Evolutionary conservation across 2,888 invertebrate genomes (phyloP).

Genomic region (Polyommatus icarus): DNA sequence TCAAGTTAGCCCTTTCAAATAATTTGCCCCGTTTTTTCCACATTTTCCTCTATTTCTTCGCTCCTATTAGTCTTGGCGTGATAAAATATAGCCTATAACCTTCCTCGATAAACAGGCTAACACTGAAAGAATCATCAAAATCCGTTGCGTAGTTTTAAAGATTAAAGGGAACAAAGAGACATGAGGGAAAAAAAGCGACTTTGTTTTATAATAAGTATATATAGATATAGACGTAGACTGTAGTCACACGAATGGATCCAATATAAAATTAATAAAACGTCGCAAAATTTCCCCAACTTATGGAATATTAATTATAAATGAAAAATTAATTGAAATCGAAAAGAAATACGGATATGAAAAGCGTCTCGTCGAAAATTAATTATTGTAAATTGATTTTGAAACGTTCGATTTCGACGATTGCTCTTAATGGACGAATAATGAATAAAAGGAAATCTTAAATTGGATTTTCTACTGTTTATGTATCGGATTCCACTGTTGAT

Average conservation of each 20-base stretch:
- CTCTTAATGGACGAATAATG: not conserved
- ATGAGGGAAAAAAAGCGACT: too few relatives aligned
- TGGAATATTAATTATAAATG: not conserved
- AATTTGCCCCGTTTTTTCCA: too few relatives aligned
- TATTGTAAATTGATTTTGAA: slow-evolving; percentile 17
- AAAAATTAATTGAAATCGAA: slow-evolving; percentile 9
- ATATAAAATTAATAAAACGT: slow-evolving; percentile 1
- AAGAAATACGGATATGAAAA: slow-evolving; percentile 14
- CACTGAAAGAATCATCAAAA: too few relatives aligned
- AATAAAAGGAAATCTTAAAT: slow-evolving; percentile 7
- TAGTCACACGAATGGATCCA: not conserved
- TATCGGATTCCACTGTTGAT: not conserved
- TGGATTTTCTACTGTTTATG: not conserved
- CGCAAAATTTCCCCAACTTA: not conserved
- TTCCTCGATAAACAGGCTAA: too few relatives aligned
- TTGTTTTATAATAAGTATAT: too few relatives aligned
- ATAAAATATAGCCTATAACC: too few relatives aligned
- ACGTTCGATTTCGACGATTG: slow-evolving; percentile 11
- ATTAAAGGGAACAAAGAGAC: too few relatives aligned
- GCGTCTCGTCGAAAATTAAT: slow-evolving; percentile 7
- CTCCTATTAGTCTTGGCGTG: too few relatives aligned
- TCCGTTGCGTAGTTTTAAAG: too few relatives aligned
- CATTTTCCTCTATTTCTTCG: too few relatives aligned
- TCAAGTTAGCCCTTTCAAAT: too few relatives aligned
- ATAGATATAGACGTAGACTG: too few relatives aligned